Conservation (phyloP, 2,888 invertebrate species). For the Minunthozetes semirufus region DNA sequence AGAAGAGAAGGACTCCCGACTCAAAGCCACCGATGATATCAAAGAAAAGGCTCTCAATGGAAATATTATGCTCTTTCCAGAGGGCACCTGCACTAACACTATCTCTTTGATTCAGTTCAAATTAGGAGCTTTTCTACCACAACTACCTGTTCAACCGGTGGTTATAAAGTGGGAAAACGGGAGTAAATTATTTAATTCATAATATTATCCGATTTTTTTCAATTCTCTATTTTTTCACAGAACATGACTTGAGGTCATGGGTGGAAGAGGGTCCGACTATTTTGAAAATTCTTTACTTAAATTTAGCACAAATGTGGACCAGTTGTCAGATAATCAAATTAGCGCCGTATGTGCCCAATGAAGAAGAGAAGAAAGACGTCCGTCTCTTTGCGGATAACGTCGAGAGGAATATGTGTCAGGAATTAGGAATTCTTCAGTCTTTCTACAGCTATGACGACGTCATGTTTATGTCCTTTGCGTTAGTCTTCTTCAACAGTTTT, state of each 20-base stretch:
- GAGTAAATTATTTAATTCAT: background rate
- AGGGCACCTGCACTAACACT: conserved; percentile 91
- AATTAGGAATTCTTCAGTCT: conserved; percentile 28
- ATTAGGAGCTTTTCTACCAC: conserved; percentile 83
- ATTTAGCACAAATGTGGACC: conserved; percentile 10
- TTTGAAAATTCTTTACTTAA: background rate
- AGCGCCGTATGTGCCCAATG: conserved; percentile 48
- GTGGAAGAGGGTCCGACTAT: conserved; percentile 63
- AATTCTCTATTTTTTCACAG: background rate
- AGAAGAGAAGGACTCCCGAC: conserved; percentile 84
- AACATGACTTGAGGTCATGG: conserved; percentile 50
- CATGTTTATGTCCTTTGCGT: conserved; percentile 32
- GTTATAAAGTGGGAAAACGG: conserved; percentile 60
- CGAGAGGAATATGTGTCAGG: conserved; percentile 44
- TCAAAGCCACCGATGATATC: conserved; percentile 82
- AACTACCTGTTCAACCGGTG: conserved; percentile 90
- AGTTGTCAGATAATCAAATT: conserved; percentile 39
- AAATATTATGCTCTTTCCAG: conserved; percentile 78
- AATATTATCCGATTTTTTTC: background rate
- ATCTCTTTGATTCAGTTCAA: conserved; percentile 60
- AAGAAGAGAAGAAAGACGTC: conserved; percentile 47
- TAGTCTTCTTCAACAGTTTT: background rate
- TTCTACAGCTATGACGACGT: conserved; percentile 34
- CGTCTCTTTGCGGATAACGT: conserved; percentile 48
- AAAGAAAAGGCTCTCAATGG: conserved; percentile 67